A percentile compares a stretch with the other conserved stretches of the same genome.
Conservation (phyloP, 2,797 vertebrate genomes). For the Dryobates pubescens region DNA sequence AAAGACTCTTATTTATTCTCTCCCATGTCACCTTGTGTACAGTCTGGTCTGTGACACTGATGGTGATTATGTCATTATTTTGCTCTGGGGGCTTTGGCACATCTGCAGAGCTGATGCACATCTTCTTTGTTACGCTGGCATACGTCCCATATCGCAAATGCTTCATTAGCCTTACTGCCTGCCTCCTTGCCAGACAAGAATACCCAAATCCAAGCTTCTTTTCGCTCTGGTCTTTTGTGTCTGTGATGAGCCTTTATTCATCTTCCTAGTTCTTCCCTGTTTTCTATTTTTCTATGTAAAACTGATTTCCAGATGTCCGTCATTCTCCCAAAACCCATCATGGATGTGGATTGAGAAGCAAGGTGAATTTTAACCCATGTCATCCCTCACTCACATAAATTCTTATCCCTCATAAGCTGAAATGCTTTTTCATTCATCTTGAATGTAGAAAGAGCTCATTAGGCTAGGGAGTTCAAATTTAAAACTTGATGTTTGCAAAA, state of each 20-base stretch:
- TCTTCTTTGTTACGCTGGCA: constrained; percentile 89
- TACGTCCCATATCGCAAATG: constrained; percentile 84
- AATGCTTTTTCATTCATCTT: neutral
- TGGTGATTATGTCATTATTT: constrained; percentile 99
- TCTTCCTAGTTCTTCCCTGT: constrained; percentile 82
- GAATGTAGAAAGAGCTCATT: neutral
- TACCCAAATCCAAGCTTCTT: constrained; percentile 86
- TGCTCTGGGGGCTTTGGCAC: constrained; percentile 90
- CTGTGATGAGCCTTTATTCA: constrained; percentile 83
- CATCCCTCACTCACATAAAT: neutral
- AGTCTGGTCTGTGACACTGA: constrained; percentile 97
- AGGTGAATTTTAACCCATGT: constrained; percentile 79
- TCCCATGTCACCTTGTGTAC: constrained; percentile 97
- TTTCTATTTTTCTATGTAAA: constrained; percentile 77
- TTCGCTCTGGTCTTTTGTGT: constrained; percentile 83
- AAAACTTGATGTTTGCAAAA: neutral
- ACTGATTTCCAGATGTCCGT: constrained; percentile 82
- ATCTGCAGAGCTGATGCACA: constrained; percentile 96
- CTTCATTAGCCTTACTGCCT: constrained; percentile 87
- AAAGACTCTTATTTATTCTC: constrained; percentile 83
- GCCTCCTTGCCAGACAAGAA: constrained; percentile 87
- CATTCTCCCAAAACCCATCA: constrained; percentile 71
- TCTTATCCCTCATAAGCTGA: constrained; percentile 29
- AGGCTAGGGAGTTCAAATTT: neutral
- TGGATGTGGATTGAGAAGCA: constrained; percentile 63